Percentiles rank a stretch among this genome's conserved stretches.
These are phyloP conservation scores for Julus scanicus DNA, from an alignment of 2,888 invertebrate species.

Conservation along the genomic window DNA sequence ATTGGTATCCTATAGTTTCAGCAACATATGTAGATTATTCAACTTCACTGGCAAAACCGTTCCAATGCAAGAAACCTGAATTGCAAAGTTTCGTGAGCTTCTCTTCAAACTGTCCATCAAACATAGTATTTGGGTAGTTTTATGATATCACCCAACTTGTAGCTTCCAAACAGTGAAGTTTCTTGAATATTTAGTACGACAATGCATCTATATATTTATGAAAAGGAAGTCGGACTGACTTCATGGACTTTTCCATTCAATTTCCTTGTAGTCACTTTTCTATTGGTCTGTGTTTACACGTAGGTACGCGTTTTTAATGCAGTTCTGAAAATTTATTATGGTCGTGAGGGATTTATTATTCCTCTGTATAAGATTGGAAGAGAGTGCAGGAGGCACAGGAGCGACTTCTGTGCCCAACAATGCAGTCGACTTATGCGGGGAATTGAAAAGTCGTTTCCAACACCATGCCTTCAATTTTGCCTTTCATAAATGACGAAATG, in stretches of 20 bases:
- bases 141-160: too few species aligned
- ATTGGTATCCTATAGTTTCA: background rate
- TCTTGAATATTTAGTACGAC: background rate
- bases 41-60: too few species aligned
- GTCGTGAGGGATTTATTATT: slow-evolving; percentile 44
- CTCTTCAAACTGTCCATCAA: too few species aligned
- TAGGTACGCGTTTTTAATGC: slow-evolving; percentile 15
- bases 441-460: slow-evolving; percentile 42
- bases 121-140: too few species aligned
- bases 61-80: too few species aligned
- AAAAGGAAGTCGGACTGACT: too few species aligned
- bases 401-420: slow-evolving; percentile 29
- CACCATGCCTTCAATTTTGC: slow-evolving; percentile 51
- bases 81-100: too few species aligned
- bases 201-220: background rate
- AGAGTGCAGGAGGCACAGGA: slow-evolving; percentile 35
- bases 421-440: slow-evolving; percentile 26
- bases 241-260: too few species aligned
- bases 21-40: too few species aligned
- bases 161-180: too few species aligned
- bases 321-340: slow-evolving; percentile 29
- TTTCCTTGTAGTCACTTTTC: background rate
- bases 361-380: background rate
- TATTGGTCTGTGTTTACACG: background rate
- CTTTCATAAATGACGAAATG: slow-evolving; percentile 37